These are phyloP conservation scores for Pipistrellus kuhlii DNA, from an alignment of 2,797 vertebrate genomes.

Conservation along the genomic window DNA sequence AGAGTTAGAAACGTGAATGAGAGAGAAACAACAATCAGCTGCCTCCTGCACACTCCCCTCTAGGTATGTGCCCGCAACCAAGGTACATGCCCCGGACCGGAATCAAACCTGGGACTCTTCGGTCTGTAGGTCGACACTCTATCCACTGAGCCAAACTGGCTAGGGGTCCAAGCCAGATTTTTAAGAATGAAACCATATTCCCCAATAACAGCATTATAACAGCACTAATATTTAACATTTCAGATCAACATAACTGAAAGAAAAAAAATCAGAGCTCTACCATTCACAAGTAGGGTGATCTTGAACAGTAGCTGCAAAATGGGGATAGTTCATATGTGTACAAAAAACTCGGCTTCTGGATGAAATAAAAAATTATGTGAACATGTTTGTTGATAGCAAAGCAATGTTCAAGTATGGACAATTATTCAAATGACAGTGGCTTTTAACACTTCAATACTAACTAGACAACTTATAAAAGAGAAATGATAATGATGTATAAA, in stretches of 20 bases:
- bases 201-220: not conserved
- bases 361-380: not conserved
- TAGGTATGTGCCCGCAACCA: too few relatives aligned
- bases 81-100: too few relatives aligned
- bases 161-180: not conserved
- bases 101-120: too few relatives aligned
- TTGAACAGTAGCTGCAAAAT: not conserved
- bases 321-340: not conserved
- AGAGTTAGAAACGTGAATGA: too few relatives aligned
- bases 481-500: not conserved
- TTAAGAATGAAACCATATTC: slow-evolving; percentile 30
- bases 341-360: not conserved
- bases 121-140: too few relatives aligned
- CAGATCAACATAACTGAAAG: not conserved
- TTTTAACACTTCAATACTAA: not conserved
- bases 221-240: not conserved
- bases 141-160: too few relatives aligned
- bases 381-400: not conserved
- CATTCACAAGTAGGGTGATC: not conserved
- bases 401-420: not conserved
- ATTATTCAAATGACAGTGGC: not conserved
- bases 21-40: too few relatives aligned
- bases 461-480: not conserved
- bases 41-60: too few relatives aligned
- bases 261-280: slow-evolving; percentile 41